Conservation (phyloP, 1,140 invertebrate genomes). For the Elymnias hypermnestra region DNA sequence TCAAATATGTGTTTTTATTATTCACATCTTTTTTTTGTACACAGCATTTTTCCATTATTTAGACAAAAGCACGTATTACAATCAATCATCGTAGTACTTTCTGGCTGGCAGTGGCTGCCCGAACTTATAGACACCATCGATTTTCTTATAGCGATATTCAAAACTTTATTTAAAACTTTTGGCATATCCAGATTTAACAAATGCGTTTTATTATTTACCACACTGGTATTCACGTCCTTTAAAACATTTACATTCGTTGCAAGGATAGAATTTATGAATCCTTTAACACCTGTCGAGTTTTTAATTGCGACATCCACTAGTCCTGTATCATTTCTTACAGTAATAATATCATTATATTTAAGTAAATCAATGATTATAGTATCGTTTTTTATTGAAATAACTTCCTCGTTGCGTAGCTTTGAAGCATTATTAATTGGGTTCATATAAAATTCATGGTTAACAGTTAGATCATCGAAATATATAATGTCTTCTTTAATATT, state of each 20-base stretch:
- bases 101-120: conserved; percentile 30
- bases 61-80: conserved; percentile 54
- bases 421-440: no score
- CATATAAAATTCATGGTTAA: no score
- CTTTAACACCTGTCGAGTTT: no score
- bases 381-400: no score
- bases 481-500: neutral
- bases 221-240: neutral
- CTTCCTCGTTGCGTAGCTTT: no score
- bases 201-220: neutral
- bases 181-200: conserved; percentile 24
- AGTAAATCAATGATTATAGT: no score
- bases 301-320: no score
- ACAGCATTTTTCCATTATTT: conserved; percentile 46
- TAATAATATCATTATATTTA: no score
- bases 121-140: conserved; percentile 33
- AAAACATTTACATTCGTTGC: no score
- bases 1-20: conserved; percentile 3
- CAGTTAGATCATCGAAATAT: no score
- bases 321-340: no score
- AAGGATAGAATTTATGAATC: no score
- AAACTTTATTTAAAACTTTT: conserved; percentile 27
- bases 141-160: conserved; percentile 33
- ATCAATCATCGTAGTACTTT: conserved; percentile 12
- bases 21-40: conserved; percentile 39